A percentile compares a stretch with the other conserved stretches of the same genome.
phyloP scores from a whole-genome alignment of 2,113 vertebrate genomes.

The Chrysemys picta region DNA sequence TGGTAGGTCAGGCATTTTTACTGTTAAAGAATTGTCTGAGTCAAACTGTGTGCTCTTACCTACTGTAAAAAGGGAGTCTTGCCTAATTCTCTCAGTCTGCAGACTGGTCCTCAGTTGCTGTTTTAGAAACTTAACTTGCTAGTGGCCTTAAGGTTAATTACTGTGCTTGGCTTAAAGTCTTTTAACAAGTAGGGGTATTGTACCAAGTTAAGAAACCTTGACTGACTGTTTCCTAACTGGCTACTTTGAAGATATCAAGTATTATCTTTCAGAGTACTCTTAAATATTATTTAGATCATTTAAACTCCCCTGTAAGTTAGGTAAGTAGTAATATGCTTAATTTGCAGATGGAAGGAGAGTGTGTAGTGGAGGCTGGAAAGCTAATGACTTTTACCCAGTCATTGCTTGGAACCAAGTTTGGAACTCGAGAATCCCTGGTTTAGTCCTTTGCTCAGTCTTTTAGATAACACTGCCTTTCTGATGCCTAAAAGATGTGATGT shows the following conservation, averaged over 20 bases:
- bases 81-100: not conserved
- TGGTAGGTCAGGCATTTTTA: slow-evolving; percentile 77
- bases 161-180: not conserved
- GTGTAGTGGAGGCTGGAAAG: not conserved
- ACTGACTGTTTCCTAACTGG: not conserved
- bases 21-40: not conserved
- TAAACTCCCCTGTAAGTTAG: not conserved
- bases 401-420: not conserved
- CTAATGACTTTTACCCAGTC: not conserved
- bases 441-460: not conserved
- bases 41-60: slow-evolving; percentile 1
- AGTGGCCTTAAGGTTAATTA: not conserved
- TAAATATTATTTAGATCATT: not conserved
- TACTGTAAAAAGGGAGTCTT: not conserved
- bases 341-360: not conserved
- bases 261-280: not conserved
- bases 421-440: not conserved
- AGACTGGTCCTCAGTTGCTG: not conserved
- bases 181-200: not conserved
- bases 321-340: not conserved
- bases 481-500: not conserved
- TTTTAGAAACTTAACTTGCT: not conserved
- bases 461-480: not conserved
- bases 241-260: not conserved
- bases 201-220: not conserved